phyloP scores from a whole-genome alignment of 2,888 invertebrate species.

The Polyploca ridens region DNA sequence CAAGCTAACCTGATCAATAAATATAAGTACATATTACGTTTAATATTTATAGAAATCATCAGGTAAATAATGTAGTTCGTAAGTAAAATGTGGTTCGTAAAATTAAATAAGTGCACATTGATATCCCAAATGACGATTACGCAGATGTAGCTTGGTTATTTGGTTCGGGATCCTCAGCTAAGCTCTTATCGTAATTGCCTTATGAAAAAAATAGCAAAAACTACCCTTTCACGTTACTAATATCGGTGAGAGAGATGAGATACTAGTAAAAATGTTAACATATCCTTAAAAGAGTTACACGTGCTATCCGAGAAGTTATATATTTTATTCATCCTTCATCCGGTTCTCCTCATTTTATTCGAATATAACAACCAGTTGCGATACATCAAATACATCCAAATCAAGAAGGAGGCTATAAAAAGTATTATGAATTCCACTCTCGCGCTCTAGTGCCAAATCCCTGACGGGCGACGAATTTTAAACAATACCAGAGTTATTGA shows the following conservation, averaged over 20 bases:
- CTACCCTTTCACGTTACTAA: too few relatives aligned
- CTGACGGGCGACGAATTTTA: slow-evolving; percentile 73
- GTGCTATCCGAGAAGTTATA: neutral
- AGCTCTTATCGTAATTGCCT: neutral
- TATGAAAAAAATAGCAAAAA: neutral
- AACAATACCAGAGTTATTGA: slow-evolving; percentile 68
- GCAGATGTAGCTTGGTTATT: neutral
- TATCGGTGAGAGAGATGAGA: too few relatives aligned
- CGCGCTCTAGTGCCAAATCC: slow-evolving; percentile 74
- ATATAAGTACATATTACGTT: neutral
- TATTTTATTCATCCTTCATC: neutral
- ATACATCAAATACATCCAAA: slow-evolving; percentile 52
- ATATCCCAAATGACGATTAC: neutral
- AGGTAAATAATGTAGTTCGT: too few relatives aligned
- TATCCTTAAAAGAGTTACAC: neutral
- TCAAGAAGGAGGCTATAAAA: slow-evolving; percentile 60
- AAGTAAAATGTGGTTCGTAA: too few relatives aligned
- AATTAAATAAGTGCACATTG: neutral
- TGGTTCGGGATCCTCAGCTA: neutral
- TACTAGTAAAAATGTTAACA: neutral
- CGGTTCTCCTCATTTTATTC: neutral
- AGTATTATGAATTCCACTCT: slow-evolving; percentile 70
- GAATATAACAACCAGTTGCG: slow-evolving; percentile 23
- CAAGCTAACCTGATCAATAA: neutral
- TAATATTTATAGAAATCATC: too few relatives aligned